Conservation (phyloP, 2,888 invertebrate species). For the Ectropis crepuscularia region DNA sequence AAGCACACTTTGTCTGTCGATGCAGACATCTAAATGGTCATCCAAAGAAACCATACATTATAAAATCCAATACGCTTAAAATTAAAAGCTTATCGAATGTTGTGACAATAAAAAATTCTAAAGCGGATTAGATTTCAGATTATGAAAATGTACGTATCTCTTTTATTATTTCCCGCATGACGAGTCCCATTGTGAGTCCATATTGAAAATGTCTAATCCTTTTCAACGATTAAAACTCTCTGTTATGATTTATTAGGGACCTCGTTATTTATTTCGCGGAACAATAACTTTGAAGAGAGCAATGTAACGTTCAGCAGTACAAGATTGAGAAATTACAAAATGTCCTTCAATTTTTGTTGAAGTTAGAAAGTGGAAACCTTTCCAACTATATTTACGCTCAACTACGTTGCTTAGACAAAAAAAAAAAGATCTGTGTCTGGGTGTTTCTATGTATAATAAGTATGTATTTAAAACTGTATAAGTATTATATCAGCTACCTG, state of each 20-base stretch:
- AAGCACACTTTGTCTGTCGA: no score
- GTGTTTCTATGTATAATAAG: no score
- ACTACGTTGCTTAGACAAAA: background rate
- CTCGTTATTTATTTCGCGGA: constrained; percentile 36
- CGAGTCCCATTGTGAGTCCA: constrained; percentile 17
- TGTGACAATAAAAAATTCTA: background rate
- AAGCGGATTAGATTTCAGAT: background rate
- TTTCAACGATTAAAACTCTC: constrained; percentile 35
- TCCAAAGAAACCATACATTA: no score
- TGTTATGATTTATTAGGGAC: constrained; percentile 31
- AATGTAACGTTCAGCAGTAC: constrained; percentile 12
- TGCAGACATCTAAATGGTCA: no score
- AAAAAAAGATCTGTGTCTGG: no score
- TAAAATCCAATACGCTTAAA: no score
- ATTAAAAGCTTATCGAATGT: no score
- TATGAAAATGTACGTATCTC: constrained; percentile 1
- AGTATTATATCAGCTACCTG: no score
- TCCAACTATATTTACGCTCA: background rate
- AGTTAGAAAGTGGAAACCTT: background rate
- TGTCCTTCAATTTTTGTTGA: constrained; percentile 2
- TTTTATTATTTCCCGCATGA: constrained; percentile 18
- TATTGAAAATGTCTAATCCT: constrained; percentile 35
- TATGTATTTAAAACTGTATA: no score
- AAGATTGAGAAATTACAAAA: constrained; percentile 5
- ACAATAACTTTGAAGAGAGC: constrained; percentile 31